A percentile compares a stretch with the other conserved stretches of the same genome.
Evolutionary conservation across 2,797 vertebrate species (phyloP).

Genomic region (Danio choprae): DNA sequence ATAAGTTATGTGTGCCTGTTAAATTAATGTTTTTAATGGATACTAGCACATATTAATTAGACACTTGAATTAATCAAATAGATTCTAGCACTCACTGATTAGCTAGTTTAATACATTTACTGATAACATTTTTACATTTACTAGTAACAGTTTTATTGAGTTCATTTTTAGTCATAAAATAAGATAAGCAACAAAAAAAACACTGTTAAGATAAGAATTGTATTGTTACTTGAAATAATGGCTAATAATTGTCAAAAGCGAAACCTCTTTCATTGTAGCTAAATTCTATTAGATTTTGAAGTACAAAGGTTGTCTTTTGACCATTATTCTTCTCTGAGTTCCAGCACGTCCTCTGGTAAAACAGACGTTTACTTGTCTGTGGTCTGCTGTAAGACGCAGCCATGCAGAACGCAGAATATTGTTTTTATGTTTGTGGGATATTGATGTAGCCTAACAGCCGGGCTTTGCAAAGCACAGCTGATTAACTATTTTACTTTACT

Average conservation of each 20-base stretch:
- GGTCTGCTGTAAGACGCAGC: slow-evolving; percentile 19
- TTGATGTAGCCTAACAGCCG: slow-evolving; percentile 43
- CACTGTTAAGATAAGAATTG: too few relatives aligned
- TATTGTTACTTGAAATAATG: too few relatives aligned
- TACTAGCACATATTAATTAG: too few relatives aligned
- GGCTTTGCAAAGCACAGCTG: slow-evolving; percentile 9
- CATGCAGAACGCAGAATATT: slow-evolving; percentile 42
- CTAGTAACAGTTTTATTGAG: too few relatives aligned
- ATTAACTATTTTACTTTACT: slow-evolving; percentile 44
- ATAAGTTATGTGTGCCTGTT: too few relatives aligned
- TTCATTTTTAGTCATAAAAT: too few relatives aligned
- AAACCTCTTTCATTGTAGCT: neutral
- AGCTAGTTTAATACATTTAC: too few relatives aligned
- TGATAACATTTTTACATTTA: too few relatives aligned
- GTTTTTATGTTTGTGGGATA: slow-evolving; percentile 49
- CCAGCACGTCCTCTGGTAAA: slow-evolving; percentile 1
- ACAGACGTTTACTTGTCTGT: slow-evolving; percentile 14
- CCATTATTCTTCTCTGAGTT: slow-evolving; percentile 3
- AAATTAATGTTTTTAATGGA: too few relatives aligned
- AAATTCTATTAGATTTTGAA: neutral
- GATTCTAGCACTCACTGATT: too few relatives aligned
- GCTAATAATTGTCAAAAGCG: neutral
- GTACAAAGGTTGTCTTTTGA: neutral
- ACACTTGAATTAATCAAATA: too few relatives aligned
- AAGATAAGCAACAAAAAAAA: too few relatives aligned